Evolutionary conservation across 2,888 invertebrate genomes (phyloP).

Genomic region (Archips xylosteana): DNA sequence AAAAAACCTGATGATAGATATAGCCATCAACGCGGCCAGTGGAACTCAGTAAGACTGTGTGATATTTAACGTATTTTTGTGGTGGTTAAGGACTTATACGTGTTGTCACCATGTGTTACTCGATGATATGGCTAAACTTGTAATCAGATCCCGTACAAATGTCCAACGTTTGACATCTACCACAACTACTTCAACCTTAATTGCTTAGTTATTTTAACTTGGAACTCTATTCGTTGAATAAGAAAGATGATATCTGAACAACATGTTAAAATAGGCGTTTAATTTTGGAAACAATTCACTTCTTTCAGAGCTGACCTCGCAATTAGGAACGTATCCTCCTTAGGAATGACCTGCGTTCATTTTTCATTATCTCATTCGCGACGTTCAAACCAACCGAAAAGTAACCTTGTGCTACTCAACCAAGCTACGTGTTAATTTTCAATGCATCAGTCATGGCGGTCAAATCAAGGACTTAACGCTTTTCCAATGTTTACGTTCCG

Average conservation of each 20-base stretch:
- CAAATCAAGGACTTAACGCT: conserved; percentile 69
- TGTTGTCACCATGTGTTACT: too few relatives aligned
- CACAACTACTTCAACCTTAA: conserved; percentile 13
- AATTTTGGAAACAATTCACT: background rate
- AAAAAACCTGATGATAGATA: too few relatives aligned
- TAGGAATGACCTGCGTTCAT: conserved; percentile 17
- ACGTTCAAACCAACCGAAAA: conserved; percentile 47
- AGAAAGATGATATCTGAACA: background rate
- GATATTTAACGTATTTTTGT: too few relatives aligned
- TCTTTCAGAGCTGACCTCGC: conserved; percentile 8
- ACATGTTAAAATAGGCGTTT: background rate
- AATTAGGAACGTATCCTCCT: conserved; percentile 9
- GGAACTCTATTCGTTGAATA: background rate
- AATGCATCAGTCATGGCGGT: conserved; percentile 67
- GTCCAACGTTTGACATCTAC: background rate
- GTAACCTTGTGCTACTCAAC: conserved; percentile 55
- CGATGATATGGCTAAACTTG: too few relatives aligned
- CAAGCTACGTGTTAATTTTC: conserved; percentile 66
- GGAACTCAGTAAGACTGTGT: too few relatives aligned
- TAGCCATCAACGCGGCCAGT: too few relatives aligned
- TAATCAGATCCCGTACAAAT: too few relatives aligned
- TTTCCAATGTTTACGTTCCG: conserved; percentile 72
- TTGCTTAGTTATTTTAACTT: conserved; percentile 6
- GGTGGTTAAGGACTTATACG: too few relatives aligned
- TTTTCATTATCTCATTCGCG: conserved; percentile 14